phyloP scores from a whole-genome alignment of 2,797 vertebrate species.

The Molossus molossus region DNA sequence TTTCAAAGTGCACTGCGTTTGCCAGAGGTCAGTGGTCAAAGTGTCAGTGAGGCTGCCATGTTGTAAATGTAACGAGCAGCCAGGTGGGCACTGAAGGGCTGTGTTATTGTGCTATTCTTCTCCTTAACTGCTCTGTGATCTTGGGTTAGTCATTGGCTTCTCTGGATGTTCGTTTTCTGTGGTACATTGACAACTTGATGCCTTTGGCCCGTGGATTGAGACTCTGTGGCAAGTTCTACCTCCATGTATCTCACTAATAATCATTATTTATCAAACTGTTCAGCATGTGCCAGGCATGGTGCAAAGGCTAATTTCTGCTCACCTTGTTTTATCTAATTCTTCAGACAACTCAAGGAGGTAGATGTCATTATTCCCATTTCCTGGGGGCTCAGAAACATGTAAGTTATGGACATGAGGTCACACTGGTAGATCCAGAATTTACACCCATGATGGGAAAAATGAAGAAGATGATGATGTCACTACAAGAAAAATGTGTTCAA shows the following conservation, averaged over 20 bases:
- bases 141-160: not conserved
- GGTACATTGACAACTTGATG: not conserved
- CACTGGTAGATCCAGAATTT: not conserved
- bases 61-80: not conserved
- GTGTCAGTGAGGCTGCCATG: not conserved
- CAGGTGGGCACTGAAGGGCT: not conserved
- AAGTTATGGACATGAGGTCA: not conserved
- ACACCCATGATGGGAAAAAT: not conserved
- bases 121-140: not conserved
- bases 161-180: conserved; percentile 8
- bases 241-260: not conserved
- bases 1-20: conserved; percentile 30
- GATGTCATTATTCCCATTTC: not conserved
- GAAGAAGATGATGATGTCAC: not conserved
- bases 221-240: not conserved
- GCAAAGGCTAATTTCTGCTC: not conserved
- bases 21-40: not conserved
- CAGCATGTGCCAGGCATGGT: not conserved
- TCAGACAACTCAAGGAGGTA: not conserved
- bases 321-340: not conserved
- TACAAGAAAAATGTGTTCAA: not conserved
- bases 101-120: not conserved
- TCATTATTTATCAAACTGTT: not conserved
- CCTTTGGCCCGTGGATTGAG: not conserved
- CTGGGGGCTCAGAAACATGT: not conserved